phyloP scores from a whole-genome alignment of 2,888 invertebrate genomes.

The Lypha dubia region DNA sequence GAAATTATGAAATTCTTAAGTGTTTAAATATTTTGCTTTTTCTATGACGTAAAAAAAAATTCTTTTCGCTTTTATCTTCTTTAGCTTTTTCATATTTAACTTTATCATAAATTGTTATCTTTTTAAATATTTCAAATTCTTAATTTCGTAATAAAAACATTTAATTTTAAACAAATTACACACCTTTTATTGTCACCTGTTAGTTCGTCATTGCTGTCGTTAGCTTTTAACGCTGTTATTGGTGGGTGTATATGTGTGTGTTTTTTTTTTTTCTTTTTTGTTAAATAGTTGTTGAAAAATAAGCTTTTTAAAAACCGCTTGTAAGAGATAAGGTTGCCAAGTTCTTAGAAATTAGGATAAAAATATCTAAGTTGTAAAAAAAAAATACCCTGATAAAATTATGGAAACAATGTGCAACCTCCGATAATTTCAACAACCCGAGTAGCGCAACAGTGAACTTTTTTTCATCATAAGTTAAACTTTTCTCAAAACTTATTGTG shows the following conservation, averaged over 20 bases:
- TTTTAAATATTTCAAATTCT: slow-evolving; percentile 56
- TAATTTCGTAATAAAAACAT: slow-evolving; percentile 39
- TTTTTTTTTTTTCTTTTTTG: too few species aligned
- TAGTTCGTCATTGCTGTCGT: slow-evolving; percentile 8
- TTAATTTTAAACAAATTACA: slow-evolving; percentile 40
- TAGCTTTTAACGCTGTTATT: slow-evolving; percentile 23
- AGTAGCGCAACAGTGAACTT: too few species aligned
- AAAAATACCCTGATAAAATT: too few species aligned
- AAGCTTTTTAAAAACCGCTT: slow-evolving; percentile 31
- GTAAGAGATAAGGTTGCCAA: slow-evolving; percentile 23
- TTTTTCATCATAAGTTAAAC: too few species aligned
- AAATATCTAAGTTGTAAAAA: not conserved
- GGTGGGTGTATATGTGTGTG: too few species aligned
- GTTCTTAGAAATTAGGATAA: not conserved
- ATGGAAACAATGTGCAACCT: too few species aligned
- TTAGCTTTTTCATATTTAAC: not conserved
- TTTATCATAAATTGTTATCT: slow-evolving; percentile 44
- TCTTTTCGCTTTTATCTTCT: not conserved
- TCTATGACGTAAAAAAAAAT: not conserved
- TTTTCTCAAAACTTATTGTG: too few species aligned
- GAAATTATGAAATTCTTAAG: slow-evolving; percentile 39
- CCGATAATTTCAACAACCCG: too few species aligned
- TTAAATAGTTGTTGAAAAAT: slow-evolving; percentile 22
- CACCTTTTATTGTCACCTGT: slow-evolving; percentile 54
- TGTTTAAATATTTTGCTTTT: slow-evolving; percentile 11